Conservation (phyloP, 2,113 vertebrate species). For the Cavia porcellus region DNA sequence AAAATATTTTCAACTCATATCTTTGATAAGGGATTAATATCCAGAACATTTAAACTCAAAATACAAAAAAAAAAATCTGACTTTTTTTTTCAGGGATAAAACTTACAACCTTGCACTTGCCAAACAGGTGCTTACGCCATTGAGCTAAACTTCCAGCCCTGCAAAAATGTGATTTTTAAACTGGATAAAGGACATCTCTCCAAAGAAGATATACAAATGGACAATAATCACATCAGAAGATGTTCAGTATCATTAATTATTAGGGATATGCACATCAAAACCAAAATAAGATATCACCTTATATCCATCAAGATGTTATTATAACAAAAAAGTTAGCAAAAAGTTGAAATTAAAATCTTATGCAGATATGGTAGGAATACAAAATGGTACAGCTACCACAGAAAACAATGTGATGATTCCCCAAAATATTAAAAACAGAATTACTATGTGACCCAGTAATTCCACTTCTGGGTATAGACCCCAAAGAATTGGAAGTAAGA, state of each 20-base stretch:
- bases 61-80: background rate
- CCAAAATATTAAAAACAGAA: background rate
- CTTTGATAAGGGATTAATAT: background rate
- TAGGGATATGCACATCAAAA: conserved; percentile 19
- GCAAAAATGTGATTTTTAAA: background rate
- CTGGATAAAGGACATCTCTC: background rate
- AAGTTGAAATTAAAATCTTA: background rate
- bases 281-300: background rate
- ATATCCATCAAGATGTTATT: background rate
- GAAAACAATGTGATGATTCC: background rate
- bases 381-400: background rate
- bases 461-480: background rate
- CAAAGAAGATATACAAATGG: background rate
- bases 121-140: too few species aligned
- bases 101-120: too few species aligned
- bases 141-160: too few species aligned
- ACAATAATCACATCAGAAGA: background rate
- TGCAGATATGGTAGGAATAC: background rate
- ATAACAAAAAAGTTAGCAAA: background rate
- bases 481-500: background rate
- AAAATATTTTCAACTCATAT: background rate
- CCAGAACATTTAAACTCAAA: background rate
- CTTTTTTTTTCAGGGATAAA: too few species aligned
- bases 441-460: background rate
- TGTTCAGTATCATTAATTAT: background rate